These are phyloP conservation scores for Petrolisthes manimaculis DNA, from an alignment of 2,888 invertebrate genomes.

Conservation along the genomic window DNA sequence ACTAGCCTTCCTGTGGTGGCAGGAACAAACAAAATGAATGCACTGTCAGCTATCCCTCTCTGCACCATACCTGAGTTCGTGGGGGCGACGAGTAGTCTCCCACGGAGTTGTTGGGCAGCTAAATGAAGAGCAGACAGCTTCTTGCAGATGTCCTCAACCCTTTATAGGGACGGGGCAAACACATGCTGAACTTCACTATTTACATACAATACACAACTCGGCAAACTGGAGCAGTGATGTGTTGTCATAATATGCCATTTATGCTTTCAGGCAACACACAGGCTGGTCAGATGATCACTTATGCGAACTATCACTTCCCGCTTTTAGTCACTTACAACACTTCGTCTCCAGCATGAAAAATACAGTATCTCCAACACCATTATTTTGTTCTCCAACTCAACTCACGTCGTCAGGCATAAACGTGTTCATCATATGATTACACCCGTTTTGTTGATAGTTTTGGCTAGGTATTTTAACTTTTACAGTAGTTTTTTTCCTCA, in stretches of 20 bases:
- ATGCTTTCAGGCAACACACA: too few relatives aligned
- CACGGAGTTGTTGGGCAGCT: conserved; percentile 13
- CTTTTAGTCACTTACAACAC: too few relatives aligned
- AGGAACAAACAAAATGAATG: conserved; percentile 7
- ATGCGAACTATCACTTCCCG: too few relatives aligned
- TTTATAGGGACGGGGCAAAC: too few relatives aligned
- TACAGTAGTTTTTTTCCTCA: not conserved
- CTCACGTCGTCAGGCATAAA: not conserved
- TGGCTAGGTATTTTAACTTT: conserved; percentile 26
- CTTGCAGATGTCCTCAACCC: too few relatives aligned
- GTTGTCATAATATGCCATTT: too few relatives aligned
- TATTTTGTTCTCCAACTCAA: not conserved
- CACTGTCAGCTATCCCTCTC: conserved; percentile 5
- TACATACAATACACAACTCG: too few relatives aligned
- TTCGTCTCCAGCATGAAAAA: too few relatives aligned
- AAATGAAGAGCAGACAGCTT: not conserved
- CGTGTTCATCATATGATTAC: conserved; percentile 25
- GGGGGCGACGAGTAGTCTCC: conserved; percentile 20
- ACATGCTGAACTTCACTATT: too few relatives aligned
- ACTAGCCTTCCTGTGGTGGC: conserved; percentile 23
- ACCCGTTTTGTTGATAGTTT: conserved; percentile 44
- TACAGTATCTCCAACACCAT: not conserved
- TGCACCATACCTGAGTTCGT: conserved; percentile 47
- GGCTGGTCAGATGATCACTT: too few relatives aligned
- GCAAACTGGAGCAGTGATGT: too few relatives aligned